Conservation (phyloP, 2,113 vertebrate genomes). For the Illadopsis cleaveri region DNA sequence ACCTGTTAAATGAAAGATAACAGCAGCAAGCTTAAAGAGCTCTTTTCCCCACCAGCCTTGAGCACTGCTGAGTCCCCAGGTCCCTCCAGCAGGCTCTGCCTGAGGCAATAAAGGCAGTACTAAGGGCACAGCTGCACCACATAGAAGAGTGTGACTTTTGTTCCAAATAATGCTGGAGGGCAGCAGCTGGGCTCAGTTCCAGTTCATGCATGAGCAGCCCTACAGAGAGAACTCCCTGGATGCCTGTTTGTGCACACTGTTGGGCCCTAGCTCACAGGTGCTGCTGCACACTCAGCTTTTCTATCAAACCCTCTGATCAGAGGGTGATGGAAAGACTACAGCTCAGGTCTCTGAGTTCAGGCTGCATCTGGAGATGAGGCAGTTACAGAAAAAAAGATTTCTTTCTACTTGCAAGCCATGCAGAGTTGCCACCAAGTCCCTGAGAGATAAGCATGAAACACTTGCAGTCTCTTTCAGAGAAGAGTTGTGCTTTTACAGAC, state of each 20-base stretch:
- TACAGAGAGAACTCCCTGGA: neutral
- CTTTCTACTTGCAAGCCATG: neutral
- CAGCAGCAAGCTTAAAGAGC: neutral
- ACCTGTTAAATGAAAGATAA: neutral
- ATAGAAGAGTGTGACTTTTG: neutral
- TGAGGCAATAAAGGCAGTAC: neutral
- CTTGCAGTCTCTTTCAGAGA: neutral
- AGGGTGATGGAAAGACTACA: neutral
- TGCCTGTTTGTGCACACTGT: neutral
- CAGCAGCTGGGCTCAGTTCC: neutral
- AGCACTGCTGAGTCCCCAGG: neutral
- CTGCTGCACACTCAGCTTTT: neutral
- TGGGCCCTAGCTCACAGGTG: neutral
- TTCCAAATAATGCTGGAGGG: neutral
- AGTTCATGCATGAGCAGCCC: neutral
- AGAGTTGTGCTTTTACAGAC: neutral
- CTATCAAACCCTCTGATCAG: neutral
- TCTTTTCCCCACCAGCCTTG: neutral
- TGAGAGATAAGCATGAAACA: neutral
- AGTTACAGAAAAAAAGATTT: neutral
- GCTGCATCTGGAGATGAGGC: neutral
- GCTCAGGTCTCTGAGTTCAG: neutral
- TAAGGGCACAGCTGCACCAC: neutral
- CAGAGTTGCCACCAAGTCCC: neutral
- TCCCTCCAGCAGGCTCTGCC: neutral